Percentiles rank a stretch among this genome's conserved stretches.
Conservation (phyloP, 37 sponge, comb jelly and placozoan species). For the Beroe forskalii region DNA sequence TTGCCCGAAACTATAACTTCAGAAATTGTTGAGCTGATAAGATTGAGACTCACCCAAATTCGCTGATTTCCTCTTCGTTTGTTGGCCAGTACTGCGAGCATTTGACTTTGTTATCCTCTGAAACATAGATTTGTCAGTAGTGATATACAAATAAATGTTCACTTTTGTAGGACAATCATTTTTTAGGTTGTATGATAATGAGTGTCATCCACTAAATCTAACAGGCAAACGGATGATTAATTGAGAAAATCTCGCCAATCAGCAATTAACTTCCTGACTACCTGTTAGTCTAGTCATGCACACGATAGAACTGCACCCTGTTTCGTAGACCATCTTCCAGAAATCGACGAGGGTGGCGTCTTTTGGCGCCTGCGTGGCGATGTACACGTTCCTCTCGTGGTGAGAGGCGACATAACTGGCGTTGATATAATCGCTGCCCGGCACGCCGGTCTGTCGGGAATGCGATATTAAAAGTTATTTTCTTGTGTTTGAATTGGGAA, state of each 20-base stretch:
- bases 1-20: no score
- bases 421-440: conserved; percentile 84
- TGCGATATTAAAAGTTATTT: background rate
- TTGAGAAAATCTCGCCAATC: no score
- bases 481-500: no score
- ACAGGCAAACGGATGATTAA: no score
- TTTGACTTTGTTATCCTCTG: conserved; percentile 19
- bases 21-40: no score
- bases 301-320: conserved; percentile 70
- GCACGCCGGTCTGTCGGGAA: conserved; percentile 14
- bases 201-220: no score
- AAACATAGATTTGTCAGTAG: no score
- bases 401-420: conserved; percentile 71
- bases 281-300: background rate
- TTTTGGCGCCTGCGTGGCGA: conserved; percentile 82
- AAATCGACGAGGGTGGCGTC: conserved; percentile 74
- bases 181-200: no score
- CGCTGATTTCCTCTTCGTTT: background rate
- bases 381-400: conserved; percentile 70
- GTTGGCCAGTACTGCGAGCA: conserved; percentile 23
- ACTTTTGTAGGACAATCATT: no score
- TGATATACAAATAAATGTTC: no score
- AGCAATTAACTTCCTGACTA: no score
- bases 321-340: conserved; percentile 84
- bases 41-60: no score